These are phyloP conservation scores for Gymnosoma rotundatum DNA, from an alignment of 2,888 invertebrate species.

Conservation along the genomic window DNA sequence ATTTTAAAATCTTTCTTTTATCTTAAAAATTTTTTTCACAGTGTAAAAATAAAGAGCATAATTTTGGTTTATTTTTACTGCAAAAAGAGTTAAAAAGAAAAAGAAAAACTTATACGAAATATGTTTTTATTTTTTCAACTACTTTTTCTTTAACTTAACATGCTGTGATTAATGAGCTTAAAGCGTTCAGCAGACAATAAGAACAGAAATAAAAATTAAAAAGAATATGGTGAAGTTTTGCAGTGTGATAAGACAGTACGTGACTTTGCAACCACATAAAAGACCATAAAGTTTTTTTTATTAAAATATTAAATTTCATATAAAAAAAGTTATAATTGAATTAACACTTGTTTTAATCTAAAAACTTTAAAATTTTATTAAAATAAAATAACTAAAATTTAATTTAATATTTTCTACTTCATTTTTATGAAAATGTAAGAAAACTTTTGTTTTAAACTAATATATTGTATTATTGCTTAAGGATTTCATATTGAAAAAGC, in stretches of 20 bases:
- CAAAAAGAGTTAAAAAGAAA: background rate
- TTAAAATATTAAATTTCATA: slow-evolving; percentile 12
- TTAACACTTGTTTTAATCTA: background rate
- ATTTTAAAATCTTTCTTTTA: background rate
- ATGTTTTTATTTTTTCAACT: background rate
- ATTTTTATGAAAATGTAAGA: too few species aligned
- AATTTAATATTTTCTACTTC: background rate
- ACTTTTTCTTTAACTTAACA: slow-evolving; percentile 1
- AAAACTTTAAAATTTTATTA: background rate
- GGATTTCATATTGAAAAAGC: background rate
- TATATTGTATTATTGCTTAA: background rate
- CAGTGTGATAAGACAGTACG: slow-evolving; percentile 28
- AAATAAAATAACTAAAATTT: background rate
- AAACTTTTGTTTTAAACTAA: too few species aligned
- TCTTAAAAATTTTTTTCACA: background rate
- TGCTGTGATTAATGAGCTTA: slow-evolving; percentile 54
- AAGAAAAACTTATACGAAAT: slow-evolving; percentile 2
- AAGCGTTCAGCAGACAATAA: slow-evolving; percentile 43
- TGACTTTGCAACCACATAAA: slow-evolving; percentile 62
- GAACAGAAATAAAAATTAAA: slow-evolving; percentile 14
- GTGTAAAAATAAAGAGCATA: background rate
- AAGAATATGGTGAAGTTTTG: slow-evolving; percentile 17
- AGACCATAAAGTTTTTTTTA: slow-evolving; percentile 29
- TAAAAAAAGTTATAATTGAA: background rate
- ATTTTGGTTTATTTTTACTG: background rate